phyloP scores from a whole-genome alignment of 2,113 vertebrate genomes.

The Brachypteracias leptosomus region DNA sequence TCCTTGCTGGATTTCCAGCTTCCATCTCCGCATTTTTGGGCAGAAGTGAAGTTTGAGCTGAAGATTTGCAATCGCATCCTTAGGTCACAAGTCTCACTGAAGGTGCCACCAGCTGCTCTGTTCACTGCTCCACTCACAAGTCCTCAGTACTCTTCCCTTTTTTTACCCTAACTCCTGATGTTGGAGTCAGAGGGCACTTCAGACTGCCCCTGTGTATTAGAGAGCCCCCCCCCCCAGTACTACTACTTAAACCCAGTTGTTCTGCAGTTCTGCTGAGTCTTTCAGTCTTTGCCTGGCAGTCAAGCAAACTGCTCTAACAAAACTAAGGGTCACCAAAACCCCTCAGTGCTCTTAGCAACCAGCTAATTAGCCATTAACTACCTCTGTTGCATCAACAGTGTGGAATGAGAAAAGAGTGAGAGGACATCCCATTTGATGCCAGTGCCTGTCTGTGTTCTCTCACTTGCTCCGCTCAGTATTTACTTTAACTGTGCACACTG shows the following conservation, averaged over 20 bases:
- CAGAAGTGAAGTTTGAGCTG: neutral
- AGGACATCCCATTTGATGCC: neutral
- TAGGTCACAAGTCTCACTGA: neutral
- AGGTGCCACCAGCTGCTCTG: neutral
- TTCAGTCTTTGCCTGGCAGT: neutral
- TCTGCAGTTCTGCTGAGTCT: neutral
- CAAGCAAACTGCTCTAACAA: neutral
- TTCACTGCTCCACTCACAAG: fast-evolving
- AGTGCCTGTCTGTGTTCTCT: neutral
- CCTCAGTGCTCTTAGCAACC: neutral
- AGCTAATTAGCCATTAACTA: neutral
- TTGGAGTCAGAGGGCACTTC: neutral
- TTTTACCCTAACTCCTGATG: neutral
- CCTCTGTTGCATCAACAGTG: neutral
- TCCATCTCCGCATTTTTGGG: neutral
- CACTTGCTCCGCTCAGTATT: neutral
- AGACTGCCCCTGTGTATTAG: neutral
- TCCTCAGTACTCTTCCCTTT: neutral
- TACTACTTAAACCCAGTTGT: neutral
- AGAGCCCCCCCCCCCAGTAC: neutral
- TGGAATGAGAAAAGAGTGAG: neutral
- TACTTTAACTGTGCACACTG: neutral
- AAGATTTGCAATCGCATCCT: neutral
- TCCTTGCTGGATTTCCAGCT: neutral
- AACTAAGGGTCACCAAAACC: neutral